Conservation (phyloP, 2,113 vertebrate genomes). For the Rynchops niger region DNA sequence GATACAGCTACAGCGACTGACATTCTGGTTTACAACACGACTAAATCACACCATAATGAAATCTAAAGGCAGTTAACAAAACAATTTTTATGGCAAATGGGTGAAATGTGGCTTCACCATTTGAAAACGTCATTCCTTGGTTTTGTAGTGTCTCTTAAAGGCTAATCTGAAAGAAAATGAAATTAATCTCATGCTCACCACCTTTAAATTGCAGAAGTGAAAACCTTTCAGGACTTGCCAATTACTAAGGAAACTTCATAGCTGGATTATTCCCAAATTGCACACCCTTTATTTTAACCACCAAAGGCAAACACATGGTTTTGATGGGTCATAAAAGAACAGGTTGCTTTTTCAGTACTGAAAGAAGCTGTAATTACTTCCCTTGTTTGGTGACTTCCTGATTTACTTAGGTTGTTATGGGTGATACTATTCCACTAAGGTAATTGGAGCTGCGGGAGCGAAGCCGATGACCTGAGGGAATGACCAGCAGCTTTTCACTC, state of each 20-base stretch:
- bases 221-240: slow-evolving; percentile 61
- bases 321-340: slow-evolving; percentile 66
- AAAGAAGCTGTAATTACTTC: slow-evolving; percentile 68
- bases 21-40: neutral
- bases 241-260: slow-evolving; percentile 61
- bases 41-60: slow-evolving; percentile 2
- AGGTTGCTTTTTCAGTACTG: slow-evolving; percentile 61
- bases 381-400: slow-evolving; percentile 67
- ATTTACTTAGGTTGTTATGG: slow-evolving; percentile 56
- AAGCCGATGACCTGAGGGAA: slow-evolving; percentile 51
- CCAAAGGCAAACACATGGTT: slow-evolving; percentile 68
- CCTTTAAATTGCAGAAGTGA: slow-evolving; percentile 39
- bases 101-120: neutral
- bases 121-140: neutral
- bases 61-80: slow-evolving; percentile 21
- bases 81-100: neutral
- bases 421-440: slow-evolving; percentile 42
- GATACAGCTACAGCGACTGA: neutral
- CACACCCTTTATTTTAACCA: slow-evolving; percentile 62
- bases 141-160: slow-evolving; percentile 28
- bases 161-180: slow-evolving; percentile 51
- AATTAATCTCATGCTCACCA: slow-evolving; percentile 49
- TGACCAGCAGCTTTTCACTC: slow-evolving; percentile 21
- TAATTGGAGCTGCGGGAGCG: slow-evolving; percentile 56
- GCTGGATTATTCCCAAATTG: slow-evolving; percentile 67